These are phyloP conservation scores for Colaptes auratus DNA, from an alignment of 2,113 vertebrate genomes.

Conservation along the genomic window DNA sequence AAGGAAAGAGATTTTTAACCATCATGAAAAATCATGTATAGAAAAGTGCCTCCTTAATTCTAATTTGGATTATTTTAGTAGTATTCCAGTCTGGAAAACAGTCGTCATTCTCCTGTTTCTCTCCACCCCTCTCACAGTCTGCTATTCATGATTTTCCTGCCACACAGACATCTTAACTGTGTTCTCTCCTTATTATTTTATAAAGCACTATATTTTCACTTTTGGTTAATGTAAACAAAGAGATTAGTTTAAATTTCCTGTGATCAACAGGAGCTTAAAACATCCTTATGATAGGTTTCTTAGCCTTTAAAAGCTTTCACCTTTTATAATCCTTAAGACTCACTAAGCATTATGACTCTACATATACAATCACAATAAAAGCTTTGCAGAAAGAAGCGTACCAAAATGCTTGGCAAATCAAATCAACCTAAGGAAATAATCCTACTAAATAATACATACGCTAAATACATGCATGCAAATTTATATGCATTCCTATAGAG, in stretches of 20 bases:
- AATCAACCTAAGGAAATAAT: not conserved
- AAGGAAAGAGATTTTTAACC: not conserved
- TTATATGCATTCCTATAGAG: not conserved
- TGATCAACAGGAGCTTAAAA: constrained; percentile 6
- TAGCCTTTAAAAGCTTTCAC: constrained; percentile 27
- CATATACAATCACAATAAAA: not conserved
- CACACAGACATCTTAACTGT: not conserved
- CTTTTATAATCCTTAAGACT: constrained; percentile 15
- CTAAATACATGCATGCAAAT: not conserved
- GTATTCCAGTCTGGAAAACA: not conserved
- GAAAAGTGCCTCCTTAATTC: not conserved
- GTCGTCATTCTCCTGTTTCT: not conserved
- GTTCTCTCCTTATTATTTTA: not conserved
- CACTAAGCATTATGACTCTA: not conserved
- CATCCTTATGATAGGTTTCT: not conserved
- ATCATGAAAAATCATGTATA: not conserved
- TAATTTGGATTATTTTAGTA: constrained; percentile 3
- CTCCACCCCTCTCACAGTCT: not conserved
- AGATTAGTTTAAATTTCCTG: not conserved
- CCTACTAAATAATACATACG: not conserved
- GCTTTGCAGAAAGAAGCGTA: not conserved
- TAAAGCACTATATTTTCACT: not conserved
- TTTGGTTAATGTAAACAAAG: constrained; percentile 8
- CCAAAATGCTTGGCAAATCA: not conserved
- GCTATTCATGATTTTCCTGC: constrained; percentile 18